Conservation (phyloP, 2,797 vertebrate genomes). For the Melanotaenia trifasciata region DNA sequence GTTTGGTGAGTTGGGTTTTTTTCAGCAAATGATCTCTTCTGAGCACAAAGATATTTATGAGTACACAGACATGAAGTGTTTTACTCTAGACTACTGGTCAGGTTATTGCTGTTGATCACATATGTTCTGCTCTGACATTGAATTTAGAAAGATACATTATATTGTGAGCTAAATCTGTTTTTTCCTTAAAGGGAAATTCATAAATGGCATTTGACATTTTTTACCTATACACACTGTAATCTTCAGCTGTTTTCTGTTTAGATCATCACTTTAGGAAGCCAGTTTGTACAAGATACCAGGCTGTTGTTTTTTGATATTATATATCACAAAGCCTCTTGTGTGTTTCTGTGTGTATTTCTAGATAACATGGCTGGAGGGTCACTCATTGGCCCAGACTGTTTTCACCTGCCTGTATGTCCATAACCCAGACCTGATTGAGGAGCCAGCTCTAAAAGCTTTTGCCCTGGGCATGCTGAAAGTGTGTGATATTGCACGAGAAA, state of each 20-base stretch:
- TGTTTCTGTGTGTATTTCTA: constrained; percentile 61
- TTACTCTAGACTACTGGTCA: neutral
- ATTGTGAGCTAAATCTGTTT: neutral
- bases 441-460: constrained; percentile 97
- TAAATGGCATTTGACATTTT: neutral
- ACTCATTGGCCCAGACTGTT: constrained; percentile 97
- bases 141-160: neutral
- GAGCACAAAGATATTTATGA: neutral
- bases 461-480: constrained; percentile 97
- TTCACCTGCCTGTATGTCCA: constrained; percentile 99
- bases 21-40: neutral
- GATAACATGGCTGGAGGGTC: constrained; percentile 99
- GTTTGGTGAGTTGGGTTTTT: constrained; percentile 83
- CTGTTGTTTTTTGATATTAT: neutral
- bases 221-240: neutral
- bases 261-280: neutral
- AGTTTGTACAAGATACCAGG: neutral
- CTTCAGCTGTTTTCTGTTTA: neutral
- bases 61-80: neutral
- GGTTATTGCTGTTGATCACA: neutral
- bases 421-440: constrained; percentile 97
- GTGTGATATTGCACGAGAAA: constrained; percentile 97
- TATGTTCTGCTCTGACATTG: neutral
- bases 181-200: neutral
- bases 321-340: neutral